These are phyloP conservation scores for Morphnarchus princeps DNA, from an alignment of 2,113 vertebrate species.

Conservation along the genomic window DNA sequence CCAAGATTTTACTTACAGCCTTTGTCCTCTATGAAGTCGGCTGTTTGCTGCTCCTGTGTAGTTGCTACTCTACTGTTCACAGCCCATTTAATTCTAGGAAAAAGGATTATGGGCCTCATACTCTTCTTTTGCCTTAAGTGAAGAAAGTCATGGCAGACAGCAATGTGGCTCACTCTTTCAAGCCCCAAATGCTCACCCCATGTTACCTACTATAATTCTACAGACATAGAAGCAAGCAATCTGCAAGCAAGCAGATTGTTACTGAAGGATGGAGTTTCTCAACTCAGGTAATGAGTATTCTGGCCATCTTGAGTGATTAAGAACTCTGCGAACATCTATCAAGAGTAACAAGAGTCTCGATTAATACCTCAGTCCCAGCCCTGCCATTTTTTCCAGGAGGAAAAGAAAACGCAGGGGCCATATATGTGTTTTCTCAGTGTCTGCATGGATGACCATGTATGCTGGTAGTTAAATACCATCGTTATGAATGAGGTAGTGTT, in stretches of 20 bases:
- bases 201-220: neutral
- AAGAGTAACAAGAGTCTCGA: neutral
- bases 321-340: neutral
- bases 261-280: neutral
- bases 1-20: neutral
- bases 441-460: neutral
- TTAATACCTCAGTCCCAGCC: neutral
- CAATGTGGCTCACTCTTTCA: neutral
- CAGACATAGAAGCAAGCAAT: neutral
- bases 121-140: neutral
- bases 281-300: neutral
- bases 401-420: neutral
- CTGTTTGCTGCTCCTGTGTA: neutral
- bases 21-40: neutral
- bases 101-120: neutral
- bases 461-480: neutral
- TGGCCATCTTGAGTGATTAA: neutral
- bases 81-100: neutral
- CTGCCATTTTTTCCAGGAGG: neutral
- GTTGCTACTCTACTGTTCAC: neutral
- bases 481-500: neutral
- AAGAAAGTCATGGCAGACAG: neutral
- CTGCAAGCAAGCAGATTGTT: neutral
- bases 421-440: neutral
- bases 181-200: neutral